Percentiles rank a stretch among this genome's conserved stretches.
phyloP scores from a whole-genome alignment of 2,888 invertebrate genomes.

The Ornithoptera alexandrae region DNA sequence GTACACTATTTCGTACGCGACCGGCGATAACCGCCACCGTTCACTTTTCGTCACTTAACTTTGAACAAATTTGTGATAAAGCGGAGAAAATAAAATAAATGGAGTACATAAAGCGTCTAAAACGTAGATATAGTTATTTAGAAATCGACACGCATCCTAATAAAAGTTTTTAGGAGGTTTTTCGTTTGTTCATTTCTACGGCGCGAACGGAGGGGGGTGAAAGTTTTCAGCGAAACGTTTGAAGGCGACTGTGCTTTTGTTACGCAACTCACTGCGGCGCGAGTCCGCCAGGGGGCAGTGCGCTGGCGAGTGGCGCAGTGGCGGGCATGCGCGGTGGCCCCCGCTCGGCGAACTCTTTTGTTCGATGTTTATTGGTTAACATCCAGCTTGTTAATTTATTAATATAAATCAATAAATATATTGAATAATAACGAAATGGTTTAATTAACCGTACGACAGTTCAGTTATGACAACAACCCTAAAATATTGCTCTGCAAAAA shows the following conservation, averaged over 20 bases:
- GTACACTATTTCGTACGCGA: constrained; percentile 53
- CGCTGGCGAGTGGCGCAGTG: constrained; percentile 76
- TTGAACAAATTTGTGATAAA: constrained; percentile 53
- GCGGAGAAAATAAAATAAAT: constrained; percentile 46
- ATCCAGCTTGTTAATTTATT: constrained; percentile 21
- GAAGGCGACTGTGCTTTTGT: constrained; percentile 74
- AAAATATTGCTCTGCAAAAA: too few relatives aligned
- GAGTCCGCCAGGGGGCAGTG: constrained; percentile 76
- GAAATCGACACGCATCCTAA: constrained; percentile 56
- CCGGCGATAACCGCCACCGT: constrained; percentile 62
- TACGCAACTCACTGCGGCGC: constrained; percentile 77
- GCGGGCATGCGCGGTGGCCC: constrained; percentile 72
- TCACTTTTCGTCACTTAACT: constrained; percentile 62
- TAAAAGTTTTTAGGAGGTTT: constrained; percentile 68
- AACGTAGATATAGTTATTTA: constrained; percentile 39
- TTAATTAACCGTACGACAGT: too few relatives aligned
- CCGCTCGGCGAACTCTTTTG: constrained; percentile 33
- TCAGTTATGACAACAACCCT: too few relatives aligned
- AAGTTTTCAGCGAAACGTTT: constrained; percentile 71
- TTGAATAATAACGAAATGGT: not conserved
- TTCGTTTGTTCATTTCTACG: constrained; percentile 64
- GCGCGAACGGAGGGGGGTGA: constrained; percentile 59
- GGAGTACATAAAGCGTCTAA: constrained; percentile 26
- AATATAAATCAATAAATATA: constrained; percentile 2
- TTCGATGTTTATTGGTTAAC: constrained; percentile 30